Evolutionary conservation across 2,888 invertebrate genomes (phyloP).

Genomic region (Erebia aethiops): DNA sequence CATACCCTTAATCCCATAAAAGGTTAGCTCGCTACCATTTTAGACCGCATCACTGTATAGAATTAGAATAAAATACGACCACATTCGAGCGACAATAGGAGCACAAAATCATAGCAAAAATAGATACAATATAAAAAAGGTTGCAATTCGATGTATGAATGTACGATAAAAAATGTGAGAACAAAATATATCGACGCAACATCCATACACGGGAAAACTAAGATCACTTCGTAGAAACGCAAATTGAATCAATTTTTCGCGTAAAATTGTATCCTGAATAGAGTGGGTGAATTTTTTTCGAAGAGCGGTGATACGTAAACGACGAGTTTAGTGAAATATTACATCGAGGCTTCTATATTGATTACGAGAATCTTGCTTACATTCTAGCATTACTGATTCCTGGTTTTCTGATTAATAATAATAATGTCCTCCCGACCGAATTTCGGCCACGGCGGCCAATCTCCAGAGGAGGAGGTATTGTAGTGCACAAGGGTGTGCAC

Average conservation of each 20-base stretch:
- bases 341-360: not conserved
- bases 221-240: slow-evolving; percentile 65
- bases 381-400: not conserved
- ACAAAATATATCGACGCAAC: slow-evolving; percentile 31
- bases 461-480: too few relatives aligned
- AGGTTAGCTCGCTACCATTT: too few relatives aligned
- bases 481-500: too few relatives aligned
- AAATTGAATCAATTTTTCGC: slow-evolving; percentile 74
- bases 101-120: too few relatives aligned
- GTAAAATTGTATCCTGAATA: slow-evolving; percentile 60
- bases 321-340: not conserved
- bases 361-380: not conserved
- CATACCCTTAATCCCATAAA: too few relatives aligned
- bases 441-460: too few relatives aligned
- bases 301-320: not conserved
- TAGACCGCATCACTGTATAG: too few relatives aligned
- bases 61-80: too few relatives aligned
- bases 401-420: too few relatives aligned
- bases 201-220: slow-evolving; percentile 44
- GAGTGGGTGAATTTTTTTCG: slow-evolving; percentile 2
- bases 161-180: not conserved
- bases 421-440: too few relatives aligned
- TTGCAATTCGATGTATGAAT: not conserved
- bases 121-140: not conserved
- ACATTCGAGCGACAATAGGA: too few relatives aligned